These are phyloP conservation scores for Helicoverpa zea DNA, from an alignment of 1,140 invertebrate genomes.

Conservation along the genomic window DNA sequence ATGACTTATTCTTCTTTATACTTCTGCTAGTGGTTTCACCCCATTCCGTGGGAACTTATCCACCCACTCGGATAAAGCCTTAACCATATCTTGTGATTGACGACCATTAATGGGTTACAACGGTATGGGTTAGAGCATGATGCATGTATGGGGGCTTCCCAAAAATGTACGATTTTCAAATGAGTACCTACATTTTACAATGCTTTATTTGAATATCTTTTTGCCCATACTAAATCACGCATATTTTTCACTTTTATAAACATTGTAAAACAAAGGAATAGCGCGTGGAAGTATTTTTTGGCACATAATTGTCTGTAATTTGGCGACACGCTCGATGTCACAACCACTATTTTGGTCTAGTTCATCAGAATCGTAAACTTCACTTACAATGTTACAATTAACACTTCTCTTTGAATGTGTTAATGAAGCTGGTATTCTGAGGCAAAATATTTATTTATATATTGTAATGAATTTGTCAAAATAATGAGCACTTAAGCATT, in stretches of 20 bases:
- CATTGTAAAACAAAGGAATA: not conserved
- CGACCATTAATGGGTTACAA: no score
- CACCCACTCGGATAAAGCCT: no score
- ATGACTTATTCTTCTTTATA: no score
- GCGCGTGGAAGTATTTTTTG: not conserved
- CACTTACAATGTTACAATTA: conserved; percentile 3
- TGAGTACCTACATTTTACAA: no score
- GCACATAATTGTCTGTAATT: conserved; percentile 40
- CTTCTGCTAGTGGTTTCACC: no score
- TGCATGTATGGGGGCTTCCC: no score
- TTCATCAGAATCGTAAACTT: not conserved
- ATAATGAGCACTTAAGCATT: not conserved
- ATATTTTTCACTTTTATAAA: not conserved
- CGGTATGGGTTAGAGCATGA: no score
- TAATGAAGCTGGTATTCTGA: not conserved
- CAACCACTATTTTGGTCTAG: not conserved
- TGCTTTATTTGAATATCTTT: no score
- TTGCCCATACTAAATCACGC: no score
- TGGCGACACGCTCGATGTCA: conserved; percentile 4
- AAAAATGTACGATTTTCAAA: no score
- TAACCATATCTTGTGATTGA: no score
- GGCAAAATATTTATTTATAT: not conserved
- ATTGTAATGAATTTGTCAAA: not conserved
- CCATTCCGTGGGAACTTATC: no score
- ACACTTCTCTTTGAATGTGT: not conserved